Percentiles rank a stretch among this genome's conserved stretches.
These are phyloP conservation scores for Cololabis saira DNA, from an alignment of 2,113 vertebrate genomes.

Conservation along the genomic window DNA sequence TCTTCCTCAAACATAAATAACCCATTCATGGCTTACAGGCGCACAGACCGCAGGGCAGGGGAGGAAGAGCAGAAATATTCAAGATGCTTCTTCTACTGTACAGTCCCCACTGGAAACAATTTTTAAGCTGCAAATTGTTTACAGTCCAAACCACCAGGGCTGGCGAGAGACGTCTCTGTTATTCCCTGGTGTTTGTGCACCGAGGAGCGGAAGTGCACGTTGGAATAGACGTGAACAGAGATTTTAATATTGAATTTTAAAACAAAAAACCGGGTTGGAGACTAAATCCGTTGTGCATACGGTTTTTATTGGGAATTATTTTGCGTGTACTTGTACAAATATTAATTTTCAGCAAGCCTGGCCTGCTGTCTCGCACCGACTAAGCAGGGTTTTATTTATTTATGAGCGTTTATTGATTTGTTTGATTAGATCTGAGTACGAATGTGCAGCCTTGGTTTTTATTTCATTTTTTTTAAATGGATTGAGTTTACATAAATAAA, in stretches of 20 bases:
- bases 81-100: constrained; percentile 16
- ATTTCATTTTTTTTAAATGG: no score
- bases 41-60: neutral
- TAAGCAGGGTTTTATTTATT: neutral
- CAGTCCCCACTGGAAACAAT: constrained; percentile 7
- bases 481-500: no score
- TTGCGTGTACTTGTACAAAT: no score
- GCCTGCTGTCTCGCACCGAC: constrained; percentile 3
- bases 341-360: neutral
- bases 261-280: no score
- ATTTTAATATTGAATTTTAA: no score
- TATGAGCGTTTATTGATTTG: neutral
- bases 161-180: neutral
- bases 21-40: constrained; percentile 25
- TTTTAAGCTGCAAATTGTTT: constrained; percentile 13
- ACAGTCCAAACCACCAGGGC: neutral
- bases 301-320: no score
- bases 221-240: no score
- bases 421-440: neutral
- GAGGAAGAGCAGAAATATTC: constrained; percentile 34
- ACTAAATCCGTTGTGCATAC: no score
- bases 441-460: neutral
- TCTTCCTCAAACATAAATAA: constrained; percentile 35
- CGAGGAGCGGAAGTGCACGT: no score
- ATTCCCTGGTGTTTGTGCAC: neutral